phyloP scores from a whole-genome alignment of 2,113 vertebrate genomes.

The Xenopus laevis region DNA sequence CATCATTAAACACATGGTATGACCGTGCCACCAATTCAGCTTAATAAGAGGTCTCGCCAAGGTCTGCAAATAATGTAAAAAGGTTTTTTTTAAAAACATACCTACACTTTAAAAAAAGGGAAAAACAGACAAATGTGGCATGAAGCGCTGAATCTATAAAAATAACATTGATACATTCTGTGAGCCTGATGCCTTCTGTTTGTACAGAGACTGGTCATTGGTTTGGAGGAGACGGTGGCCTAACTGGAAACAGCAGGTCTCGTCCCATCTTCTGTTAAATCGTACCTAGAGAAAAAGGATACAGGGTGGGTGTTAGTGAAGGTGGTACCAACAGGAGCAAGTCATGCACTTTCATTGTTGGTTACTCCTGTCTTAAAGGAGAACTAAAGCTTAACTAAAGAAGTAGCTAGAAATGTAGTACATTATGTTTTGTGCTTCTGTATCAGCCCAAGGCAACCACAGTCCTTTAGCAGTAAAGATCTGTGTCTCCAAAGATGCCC shows the following conservation, averaged over 20 bases:
- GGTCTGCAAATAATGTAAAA: constrained; percentile 53
- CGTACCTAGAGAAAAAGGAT: constrained; percentile 71
- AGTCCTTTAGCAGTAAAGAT: too few relatives aligned
- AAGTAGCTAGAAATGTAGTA: too few relatives aligned
- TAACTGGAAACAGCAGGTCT: constrained; percentile 64
- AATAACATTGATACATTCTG: constrained; percentile 62
- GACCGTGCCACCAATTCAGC: constrained; percentile 57
- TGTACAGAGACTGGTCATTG: constrained; percentile 47
- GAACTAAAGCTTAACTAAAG: too few relatives aligned
- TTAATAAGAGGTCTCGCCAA: constrained; percentile 55
- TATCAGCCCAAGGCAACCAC: too few relatives aligned
- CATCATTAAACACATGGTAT: constrained; percentile 53
- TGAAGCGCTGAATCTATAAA: constrained; percentile 63
- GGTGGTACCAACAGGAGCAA: too few relatives aligned
- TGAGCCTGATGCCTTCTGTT: constrained; percentile 48
- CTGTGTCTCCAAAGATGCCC: too few relatives aligned
- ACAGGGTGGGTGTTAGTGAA: not conserved
- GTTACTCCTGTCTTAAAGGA: too few relatives aligned
- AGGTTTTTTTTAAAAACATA: constrained; percentile 56
- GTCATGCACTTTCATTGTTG: not conserved
- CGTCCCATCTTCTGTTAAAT: constrained; percentile 83
- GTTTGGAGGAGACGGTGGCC: constrained; percentile 38
- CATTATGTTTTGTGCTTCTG: too few relatives aligned
- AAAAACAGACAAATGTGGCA: not conserved
- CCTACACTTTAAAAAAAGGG: constrained; percentile 1